Evolutionary conservation across 2,888 invertebrate genomes (phyloP).

Genomic region (Anodontia alba): DNA sequence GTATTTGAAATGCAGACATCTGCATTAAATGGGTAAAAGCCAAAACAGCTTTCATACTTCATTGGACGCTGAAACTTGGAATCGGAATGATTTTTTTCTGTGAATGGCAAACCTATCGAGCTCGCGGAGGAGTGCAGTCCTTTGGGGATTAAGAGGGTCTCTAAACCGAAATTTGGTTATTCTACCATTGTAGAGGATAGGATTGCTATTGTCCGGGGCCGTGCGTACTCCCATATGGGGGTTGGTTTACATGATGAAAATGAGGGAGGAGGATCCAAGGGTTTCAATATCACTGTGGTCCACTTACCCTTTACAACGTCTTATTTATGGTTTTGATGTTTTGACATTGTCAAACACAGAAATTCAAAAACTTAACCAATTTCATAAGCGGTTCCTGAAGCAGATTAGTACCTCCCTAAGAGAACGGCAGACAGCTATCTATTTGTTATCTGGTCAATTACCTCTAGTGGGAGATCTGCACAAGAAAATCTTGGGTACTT

Average conservation of each 20-base stretch:
- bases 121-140: background rate
- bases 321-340: background rate
- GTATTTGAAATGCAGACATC: too few species aligned
- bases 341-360: background rate
- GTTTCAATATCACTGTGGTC: background rate
- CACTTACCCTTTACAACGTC: background rate
- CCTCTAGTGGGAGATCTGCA: too few species aligned
- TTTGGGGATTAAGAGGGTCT: background rate
- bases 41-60: too few species aligned
- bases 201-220: background rate
- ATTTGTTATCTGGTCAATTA: too few species aligned
- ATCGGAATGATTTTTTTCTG: background rate
- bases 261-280: background rate
- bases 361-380: background rate
- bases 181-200: background rate
- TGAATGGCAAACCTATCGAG: slow-evolving; percentile 1
- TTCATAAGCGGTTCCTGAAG: background rate
- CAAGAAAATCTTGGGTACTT: too few species aligned
- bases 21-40: too few species aligned
- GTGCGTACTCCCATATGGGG: background rate
- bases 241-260: slow-evolving; percentile 1
- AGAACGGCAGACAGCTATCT: too few species aligned
- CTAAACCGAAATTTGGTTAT: background rate
- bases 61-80: background rate
- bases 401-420: background rate